Evolutionary conservation across 2,888 invertebrate genomes (phyloP).

Genomic region (Athalia rosae): DNA sequence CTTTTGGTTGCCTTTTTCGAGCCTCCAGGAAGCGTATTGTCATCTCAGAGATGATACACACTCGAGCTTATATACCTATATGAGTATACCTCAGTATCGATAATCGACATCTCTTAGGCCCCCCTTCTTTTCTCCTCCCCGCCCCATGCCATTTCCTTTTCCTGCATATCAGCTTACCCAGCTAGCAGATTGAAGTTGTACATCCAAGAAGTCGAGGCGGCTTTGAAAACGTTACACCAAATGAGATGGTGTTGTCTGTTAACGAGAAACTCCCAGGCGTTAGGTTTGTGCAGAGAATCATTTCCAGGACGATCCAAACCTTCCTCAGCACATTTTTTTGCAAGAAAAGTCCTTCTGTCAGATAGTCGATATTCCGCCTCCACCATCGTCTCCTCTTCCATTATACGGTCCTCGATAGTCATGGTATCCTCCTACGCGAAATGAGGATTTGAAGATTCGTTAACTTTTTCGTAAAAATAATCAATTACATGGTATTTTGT

Average conservation of each 20-base stretch:
- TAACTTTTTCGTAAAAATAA: not conserved
- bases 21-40: slow-evolving; percentile 30
- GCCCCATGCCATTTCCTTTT: slow-evolving; percentile 56
- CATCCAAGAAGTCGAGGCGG: slow-evolving; percentile 93
- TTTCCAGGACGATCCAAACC: slow-evolving; percentile 79
- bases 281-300: slow-evolving; percentile 80
- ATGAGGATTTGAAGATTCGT: not conserved
- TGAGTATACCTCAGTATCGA: slow-evolving; percentile 73
- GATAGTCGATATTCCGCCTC: slow-evolving; percentile 79
- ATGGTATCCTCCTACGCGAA: slow-evolving; percentile 63
- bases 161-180: slow-evolving; percentile 74
- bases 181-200: slow-evolving; percentile 92
- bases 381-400: slow-evolving; percentile 75
- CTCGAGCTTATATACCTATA: not conserved
- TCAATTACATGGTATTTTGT: too few species aligned
- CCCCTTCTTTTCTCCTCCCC: slow-evolving; percentile 76
- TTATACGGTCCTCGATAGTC: slow-evolving; percentile 66
- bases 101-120: slow-evolving; percentile 81
- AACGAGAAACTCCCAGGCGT: slow-evolving; percentile 91
- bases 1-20: slow-evolving; percentile 14
- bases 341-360: slow-evolving; percentile 77
- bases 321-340: slow-evolving; percentile 78
- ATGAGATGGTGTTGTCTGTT: slow-evolving; percentile 87
- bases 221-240: slow-evolving; percentile 88
- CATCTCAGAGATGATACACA: slow-evolving; percentile 10